A percentile compares a stretch with the other conserved stretches of the same genome.
phyloP scores from a whole-genome alignment of 1,140 invertebrate genomes.

The Triops longicaudatus region DNA sequence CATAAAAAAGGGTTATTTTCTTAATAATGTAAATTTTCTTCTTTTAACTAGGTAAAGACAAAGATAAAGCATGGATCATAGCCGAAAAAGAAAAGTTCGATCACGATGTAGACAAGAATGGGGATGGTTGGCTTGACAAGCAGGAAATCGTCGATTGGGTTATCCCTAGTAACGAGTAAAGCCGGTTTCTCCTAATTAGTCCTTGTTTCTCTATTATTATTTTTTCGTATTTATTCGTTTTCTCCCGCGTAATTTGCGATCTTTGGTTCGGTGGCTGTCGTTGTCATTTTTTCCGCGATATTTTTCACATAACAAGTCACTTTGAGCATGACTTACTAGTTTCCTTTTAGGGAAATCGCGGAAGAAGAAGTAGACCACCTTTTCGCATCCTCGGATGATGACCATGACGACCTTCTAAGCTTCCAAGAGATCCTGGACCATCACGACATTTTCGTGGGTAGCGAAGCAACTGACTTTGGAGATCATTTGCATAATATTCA shows the following conservation, averaged over 20 bases:
- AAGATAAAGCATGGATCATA: slow-evolving; percentile 71
- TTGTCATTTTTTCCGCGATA: background rate
- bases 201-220: background rate
- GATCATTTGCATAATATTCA: slow-evolving; percentile 75
- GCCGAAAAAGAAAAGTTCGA: slow-evolving; percentile 86
- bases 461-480: slow-evolving; percentile 92
- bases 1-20: background rate
- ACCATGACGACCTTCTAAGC: slow-evolving; percentile 73
- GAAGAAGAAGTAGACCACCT: slow-evolving; percentile 85
- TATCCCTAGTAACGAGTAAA: slow-evolving; percentile 80
- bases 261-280: background rate
- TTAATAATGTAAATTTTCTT: background rate
- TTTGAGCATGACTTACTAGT: background rate
- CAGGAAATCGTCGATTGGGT: slow-evolving; percentile 82
- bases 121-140: slow-evolving; percentile 69
- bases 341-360: slow-evolving; percentile 63
- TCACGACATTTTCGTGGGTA: slow-evolving; percentile 88
- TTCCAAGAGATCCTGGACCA: slow-evolving; percentile 80
- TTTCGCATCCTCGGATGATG: slow-evolving; percentile 75
- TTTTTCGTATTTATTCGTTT: background rate
- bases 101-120: slow-evolving; percentile 73
- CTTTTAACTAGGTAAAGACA: slow-evolving; percentile 42
- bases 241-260: background rate
- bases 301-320: background rate
- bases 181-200: no score